Base-by-base conservation (phyloP, 2,888 invertebrate genomes). In the Megalurothrips usitatus region DNA sequence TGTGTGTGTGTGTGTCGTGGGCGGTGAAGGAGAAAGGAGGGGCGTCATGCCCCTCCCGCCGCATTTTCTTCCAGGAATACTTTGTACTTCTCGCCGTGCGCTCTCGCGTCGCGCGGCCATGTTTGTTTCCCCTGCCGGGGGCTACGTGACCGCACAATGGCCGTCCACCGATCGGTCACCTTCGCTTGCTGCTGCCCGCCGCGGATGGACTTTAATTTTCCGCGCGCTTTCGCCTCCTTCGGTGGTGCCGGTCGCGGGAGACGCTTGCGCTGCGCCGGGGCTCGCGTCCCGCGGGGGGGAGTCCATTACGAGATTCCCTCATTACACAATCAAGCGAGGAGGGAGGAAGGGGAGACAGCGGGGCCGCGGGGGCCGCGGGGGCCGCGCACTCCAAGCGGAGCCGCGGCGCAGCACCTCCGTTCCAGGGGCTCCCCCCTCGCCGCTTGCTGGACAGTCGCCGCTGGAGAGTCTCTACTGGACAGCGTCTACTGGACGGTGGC, bases 301-400 rank as follows among this genome's bases (percentile, higher is more conserved):
- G 68, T 75, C 68, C 68, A 75, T 75, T 75, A 75, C 68, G 68
- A 75, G 68, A 75, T 75, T 75, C 68, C 68, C 26, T 75, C 68
- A 75, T 75, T 75, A 75, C 68, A 75, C 68, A 75, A 75, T 75
- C 68, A 26, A 26, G 68, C 9, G 68, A 23, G 23, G 26, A 9
- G 68, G 23, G 23, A 23, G 23, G 23, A 23, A 75, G 68, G 26
- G 26, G 26, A 75, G 68, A 75, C 68, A 23, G 6, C 17, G 58
- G 23, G 68, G 12, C n/a, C n/a, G n/a, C n/a, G n/a, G n/a, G n/a
- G n/a, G n/a, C n/a, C n/a, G n/a, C n/a, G n/a, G n/a, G n/a, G n/a
- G n/a, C n/a, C n/a, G n/a, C n/a, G n/a, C n/a, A n/a, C n/a, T n/a
- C n/a, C n/a, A n/a, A n/a, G n/a, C n/a, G n/a, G n/a, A n/a, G n/a